A percentile compares a stretch with the other conserved stretches of the same genome.
Evolutionary conservation across 2,113 vertebrate species (phyloP).

Genomic region (Tapirus terrestris): DNA sequence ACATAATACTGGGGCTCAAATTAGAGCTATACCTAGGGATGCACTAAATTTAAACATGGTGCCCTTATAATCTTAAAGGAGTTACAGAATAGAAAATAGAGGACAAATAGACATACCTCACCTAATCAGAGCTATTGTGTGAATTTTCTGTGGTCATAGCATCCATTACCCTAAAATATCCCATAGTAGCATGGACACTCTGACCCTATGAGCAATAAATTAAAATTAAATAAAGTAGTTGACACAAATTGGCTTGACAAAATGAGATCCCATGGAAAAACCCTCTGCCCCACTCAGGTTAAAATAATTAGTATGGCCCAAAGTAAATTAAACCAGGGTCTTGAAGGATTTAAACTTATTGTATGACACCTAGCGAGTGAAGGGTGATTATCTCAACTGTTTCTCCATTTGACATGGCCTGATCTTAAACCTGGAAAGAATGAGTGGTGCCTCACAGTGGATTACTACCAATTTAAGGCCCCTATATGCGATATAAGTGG

Average conservation of each 20-base stretch:
- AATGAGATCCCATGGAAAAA: background rate
- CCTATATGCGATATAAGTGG: background rate
- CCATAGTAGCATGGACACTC: background rate
- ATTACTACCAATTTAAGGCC: background rate
- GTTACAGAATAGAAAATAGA: background rate
- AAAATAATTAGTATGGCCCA: background rate
- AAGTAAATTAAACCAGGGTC: background rate
- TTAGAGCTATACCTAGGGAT: background rate
- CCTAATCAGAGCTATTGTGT: background rate
- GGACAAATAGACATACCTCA: background rate
- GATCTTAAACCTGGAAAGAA: background rate
- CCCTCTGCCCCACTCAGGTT: background rate
- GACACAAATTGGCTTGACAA: background rate
- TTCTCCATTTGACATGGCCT: background rate
- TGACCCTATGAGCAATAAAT: background rate
- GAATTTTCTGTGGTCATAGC: background rate
- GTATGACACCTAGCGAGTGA: background rate
- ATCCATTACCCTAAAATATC: background rate
- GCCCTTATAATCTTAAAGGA: background rate
- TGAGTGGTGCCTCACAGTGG: background rate
- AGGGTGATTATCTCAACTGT: background rate
- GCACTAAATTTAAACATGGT: background rate
- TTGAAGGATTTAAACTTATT: background rate
- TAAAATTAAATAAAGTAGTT: background rate
- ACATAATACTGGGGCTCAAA: background rate